Base-by-base conservation (phyloP, 2,888 invertebrate species). In the Microctonus hyperodae region DNA sequence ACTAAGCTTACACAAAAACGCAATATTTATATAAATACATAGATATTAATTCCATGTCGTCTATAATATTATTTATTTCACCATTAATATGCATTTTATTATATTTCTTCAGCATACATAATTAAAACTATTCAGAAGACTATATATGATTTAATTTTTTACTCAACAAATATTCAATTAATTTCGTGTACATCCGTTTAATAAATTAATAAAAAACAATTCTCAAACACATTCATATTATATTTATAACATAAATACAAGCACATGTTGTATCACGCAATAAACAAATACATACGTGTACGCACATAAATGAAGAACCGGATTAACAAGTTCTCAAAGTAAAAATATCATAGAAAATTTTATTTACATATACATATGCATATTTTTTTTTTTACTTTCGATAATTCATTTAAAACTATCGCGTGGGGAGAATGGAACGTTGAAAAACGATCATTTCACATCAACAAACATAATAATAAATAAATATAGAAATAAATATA, bases 1-100 rank as follows among this genome's bases (percentile, higher is more conserved):
- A 62, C 58, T 35, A 55, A 51, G n/a, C 31, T 57, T 56, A 62
- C 64, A 37, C 57, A 55, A 16, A 37, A n/a, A n/a, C n/a, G n/a
- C n/a, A 37, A n/a, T n/a, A n/a, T n/a, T n/a, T n/a, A n/a, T n/a
- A n/a, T 5, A 37, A 37, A n/a, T 9, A 35, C 35, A 37, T n/a
- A 37, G 13, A 37, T 31, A 31, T 37, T n/a, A 37, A n/a, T 37
- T 37, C 4, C n/a, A 13, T 35, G 37, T 37, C 37, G 37, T 44
- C n/a, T n/a, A 6, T 44, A 16, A 44, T 9, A 16, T 16, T 44
- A 16, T 44, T 3, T 6, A 44, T 16, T 20, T 44, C 16, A 44
- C 16, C n/a, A 37, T 37, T n/a, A n/a, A n/a, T 16, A 7, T n/a
- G 16, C 9, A 7, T 44, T 44, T 44, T 44, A 16, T n/a, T 44